Evolutionary conservation across 1,140 invertebrate genomes (phyloP).

Genomic region (Halesus radiatus): DNA sequence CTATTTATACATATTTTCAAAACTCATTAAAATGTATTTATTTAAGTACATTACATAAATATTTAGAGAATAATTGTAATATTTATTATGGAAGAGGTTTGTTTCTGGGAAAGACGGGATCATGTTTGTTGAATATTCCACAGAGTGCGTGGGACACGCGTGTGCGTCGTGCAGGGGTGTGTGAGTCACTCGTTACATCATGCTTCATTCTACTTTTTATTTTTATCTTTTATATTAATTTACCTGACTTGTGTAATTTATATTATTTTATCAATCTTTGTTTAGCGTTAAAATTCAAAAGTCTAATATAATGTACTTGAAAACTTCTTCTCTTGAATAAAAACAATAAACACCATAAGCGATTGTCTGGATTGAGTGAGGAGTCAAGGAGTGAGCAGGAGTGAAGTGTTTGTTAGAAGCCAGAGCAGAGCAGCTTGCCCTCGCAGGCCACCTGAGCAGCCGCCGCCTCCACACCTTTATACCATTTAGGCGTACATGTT

Average conservation of each 20-base stretch:
- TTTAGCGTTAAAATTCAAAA: constrained; percentile 26
- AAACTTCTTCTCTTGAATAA: constrained; percentile 9
- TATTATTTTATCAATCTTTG: constrained; percentile 11
- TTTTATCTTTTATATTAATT: constrained; percentile 2
- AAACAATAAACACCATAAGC: constrained; percentile 15
- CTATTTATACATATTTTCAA: constrained; percentile 31
- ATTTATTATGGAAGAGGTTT: constrained; percentile 46
- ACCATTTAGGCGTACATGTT: background rate
- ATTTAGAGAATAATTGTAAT: constrained; percentile 52
- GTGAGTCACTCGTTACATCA: constrained; percentile 50
- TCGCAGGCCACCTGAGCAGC: too few species aligned
- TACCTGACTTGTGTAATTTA: constrained; percentile 22
- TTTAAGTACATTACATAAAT: constrained; percentile 46
- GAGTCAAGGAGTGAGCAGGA: background rate
- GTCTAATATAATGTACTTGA: constrained; percentile 25
- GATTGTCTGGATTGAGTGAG: background rate
- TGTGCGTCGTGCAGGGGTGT: background rate
- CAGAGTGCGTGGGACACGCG: constrained; percentile 17
- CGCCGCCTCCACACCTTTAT: background rate
- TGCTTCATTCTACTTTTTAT: constrained; percentile 42
- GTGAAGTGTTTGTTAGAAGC: too few species aligned
- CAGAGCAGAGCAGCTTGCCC: too few species aligned
- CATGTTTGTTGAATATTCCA: constrained; percentile 44
- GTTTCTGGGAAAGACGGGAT: constrained; percentile 35
- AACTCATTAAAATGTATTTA: constrained; percentile 49